These are phyloP conservation scores for Daboia siamensis DNA, from an alignment of 2,113 vertebrate species.

Conservation along the genomic window DNA sequence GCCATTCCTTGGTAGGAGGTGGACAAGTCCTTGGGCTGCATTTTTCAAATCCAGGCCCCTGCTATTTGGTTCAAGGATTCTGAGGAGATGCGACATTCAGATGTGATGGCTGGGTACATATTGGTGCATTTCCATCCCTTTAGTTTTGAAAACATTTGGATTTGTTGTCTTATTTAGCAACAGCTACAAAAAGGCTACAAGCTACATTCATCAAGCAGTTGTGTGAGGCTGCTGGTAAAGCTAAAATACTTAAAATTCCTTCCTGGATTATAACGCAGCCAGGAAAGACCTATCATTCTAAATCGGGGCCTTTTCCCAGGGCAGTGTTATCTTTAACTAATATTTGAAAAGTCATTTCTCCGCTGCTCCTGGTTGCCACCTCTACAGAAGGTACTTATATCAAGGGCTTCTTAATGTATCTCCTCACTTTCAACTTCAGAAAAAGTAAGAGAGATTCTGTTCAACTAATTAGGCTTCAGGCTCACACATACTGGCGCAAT, in stretches of 20 bases:
- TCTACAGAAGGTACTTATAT: not conserved
- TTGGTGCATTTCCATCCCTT: not conserved
- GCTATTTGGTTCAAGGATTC: not conserved
- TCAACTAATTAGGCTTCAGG: not conserved
- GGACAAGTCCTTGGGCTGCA: not conserved
- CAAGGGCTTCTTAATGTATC: not conserved
- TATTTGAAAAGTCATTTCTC: not conserved
- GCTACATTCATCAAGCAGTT: not conserved
- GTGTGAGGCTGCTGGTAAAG: not conserved
- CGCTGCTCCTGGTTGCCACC: not conserved
- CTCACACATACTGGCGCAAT: not conserved
- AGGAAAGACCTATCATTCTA: not conserved
- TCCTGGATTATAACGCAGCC: not conserved
- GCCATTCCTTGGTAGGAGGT: not conserved
- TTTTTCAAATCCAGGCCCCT: not conserved
- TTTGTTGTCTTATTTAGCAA: too few species aligned
- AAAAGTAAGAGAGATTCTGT: not conserved
- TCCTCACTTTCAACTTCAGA: constrained; percentile 1
- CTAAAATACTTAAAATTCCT: too few species aligned
- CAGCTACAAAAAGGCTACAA: not conserved
- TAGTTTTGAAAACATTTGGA: not conserved
- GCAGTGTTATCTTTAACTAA: not conserved
- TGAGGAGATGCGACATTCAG: not conserved
- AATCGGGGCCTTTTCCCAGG: constrained; percentile 10
- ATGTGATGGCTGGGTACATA: not conserved